phyloP scores from a whole-genome alignment of 2,888 invertebrate genomes.

The Epinotia ramella region DNA sequence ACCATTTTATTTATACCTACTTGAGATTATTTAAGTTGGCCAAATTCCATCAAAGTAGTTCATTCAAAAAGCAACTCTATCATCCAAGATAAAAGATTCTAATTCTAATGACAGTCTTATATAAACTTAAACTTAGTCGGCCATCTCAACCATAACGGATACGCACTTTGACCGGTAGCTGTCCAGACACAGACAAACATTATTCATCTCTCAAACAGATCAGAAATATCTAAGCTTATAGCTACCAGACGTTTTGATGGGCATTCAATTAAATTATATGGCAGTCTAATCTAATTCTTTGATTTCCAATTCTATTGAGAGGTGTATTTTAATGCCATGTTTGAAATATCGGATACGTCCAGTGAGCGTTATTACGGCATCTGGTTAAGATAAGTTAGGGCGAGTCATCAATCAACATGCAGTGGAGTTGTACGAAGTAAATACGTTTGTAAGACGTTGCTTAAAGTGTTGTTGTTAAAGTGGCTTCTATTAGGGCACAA shows the following conservation, averaged over 20 bases:
- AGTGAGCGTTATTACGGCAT: conserved; percentile 21
- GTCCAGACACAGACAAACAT: conserved; percentile 33
- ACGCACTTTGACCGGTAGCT: background rate
- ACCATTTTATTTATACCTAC: too few relatives aligned
- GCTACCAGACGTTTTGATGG: conserved; percentile 59
- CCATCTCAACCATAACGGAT: too few relatives aligned
- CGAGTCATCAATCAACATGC: conserved; percentile 59
- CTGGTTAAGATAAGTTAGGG: conserved; percentile 53
- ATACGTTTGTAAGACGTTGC: conserved; percentile 45
- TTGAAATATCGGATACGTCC: conserved; percentile 51
- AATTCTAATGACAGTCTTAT: too few relatives aligned
- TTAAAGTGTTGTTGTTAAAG: conserved; percentile 39
- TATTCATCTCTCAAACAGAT: conserved; percentile 57
- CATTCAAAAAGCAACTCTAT: too few relatives aligned
- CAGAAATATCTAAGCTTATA: conserved; percentile 53
- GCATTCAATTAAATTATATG: conserved; percentile 63
- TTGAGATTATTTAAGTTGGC: too few relatives aligned
- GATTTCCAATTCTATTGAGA: conserved; percentile 45
- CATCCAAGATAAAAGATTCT: too few relatives aligned
- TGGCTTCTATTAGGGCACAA: conserved; percentile 40
- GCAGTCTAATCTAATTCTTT: conserved; percentile 57
- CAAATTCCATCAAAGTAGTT: too few relatives aligned
- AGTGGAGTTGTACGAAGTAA: conserved; percentile 37
- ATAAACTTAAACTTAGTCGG: too few relatives aligned
- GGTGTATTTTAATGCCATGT: conserved; percentile 39